These are phyloP conservation scores for Myotis lucifugus DNA, from an alignment of 2,113 vertebrate species.

Conservation along the genomic window DNA sequence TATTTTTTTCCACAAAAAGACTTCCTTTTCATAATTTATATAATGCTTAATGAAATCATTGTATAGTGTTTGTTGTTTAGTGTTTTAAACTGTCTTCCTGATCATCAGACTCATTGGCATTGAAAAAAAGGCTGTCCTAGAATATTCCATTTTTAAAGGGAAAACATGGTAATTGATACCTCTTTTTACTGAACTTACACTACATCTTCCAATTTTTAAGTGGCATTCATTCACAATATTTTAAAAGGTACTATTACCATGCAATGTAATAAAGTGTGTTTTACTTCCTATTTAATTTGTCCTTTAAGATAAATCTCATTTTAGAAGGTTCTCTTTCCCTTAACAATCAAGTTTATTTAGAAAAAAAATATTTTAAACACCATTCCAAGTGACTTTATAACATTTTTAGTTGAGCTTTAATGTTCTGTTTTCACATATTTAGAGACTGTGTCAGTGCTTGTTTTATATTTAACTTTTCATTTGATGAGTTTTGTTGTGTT, in stretches of 20 bases:
- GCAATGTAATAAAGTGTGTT: not conserved
- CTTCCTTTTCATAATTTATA: not conserved
- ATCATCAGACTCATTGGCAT: not conserved
- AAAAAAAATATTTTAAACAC: not conserved
- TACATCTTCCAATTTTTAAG: not conserved
- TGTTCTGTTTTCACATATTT: not conserved
- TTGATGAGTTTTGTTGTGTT: not conserved
- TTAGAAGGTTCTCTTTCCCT: not conserved
- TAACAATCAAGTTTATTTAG: constrained; percentile 7
- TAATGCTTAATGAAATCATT: not conserved
- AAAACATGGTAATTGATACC: not conserved
- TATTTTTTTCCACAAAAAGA: not conserved
- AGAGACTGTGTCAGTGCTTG: not conserved
- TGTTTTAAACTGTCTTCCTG: not conserved
- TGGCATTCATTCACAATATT: not conserved
- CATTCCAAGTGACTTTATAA: not conserved
- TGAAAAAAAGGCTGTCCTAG: not conserved
- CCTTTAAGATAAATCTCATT: not conserved
- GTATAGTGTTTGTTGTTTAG: not conserved
- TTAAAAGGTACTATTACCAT: not conserved
- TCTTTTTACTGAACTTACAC: not conserved
- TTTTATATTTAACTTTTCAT: constrained; percentile 15
- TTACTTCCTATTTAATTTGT: not conserved
- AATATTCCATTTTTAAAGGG: not conserved
- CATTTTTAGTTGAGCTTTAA: not conserved